phyloP scores from a whole-genome alignment of 2,797 vertebrate genomes.

The Diceros bicornis region DNA sequence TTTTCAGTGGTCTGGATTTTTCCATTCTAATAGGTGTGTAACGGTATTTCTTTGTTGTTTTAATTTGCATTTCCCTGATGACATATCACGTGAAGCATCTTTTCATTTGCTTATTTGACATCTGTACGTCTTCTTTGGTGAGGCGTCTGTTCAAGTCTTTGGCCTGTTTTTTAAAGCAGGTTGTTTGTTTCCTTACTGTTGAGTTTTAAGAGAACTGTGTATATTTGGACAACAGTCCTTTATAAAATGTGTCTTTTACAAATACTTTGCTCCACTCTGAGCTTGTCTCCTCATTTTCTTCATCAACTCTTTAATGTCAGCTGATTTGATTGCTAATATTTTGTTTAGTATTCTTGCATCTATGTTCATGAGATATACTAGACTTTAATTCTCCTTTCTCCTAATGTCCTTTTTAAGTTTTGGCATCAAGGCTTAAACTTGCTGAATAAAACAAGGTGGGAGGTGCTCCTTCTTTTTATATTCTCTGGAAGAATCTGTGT shows the following conservation, averaged over 20 bases:
- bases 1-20: background rate
- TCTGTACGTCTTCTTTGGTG: background rate
- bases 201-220: background rate
- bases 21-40: rapidly evolving
- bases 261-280: background rate
- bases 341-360: background rate
- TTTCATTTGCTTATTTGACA: background rate
- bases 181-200: background rate
- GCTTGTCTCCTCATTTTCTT: background rate
- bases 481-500: background rate
- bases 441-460: background rate
- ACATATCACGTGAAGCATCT: rapidly evolving
- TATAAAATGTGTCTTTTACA: background rate
- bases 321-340: background rate
- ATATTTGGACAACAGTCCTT: background rate
- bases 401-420: background rate
- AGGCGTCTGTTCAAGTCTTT: background rate
- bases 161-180: background rate
- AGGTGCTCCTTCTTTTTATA: background rate
- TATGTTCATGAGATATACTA: background rate
- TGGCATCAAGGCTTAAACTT: background rate
- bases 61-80: no score
- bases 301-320: background rate
- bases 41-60: no score
- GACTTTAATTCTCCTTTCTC: background rate